Evolutionary conservation across 2,113 vertebrate genomes (phyloP).

Genomic region (Nesoenas mayeri): DNA sequence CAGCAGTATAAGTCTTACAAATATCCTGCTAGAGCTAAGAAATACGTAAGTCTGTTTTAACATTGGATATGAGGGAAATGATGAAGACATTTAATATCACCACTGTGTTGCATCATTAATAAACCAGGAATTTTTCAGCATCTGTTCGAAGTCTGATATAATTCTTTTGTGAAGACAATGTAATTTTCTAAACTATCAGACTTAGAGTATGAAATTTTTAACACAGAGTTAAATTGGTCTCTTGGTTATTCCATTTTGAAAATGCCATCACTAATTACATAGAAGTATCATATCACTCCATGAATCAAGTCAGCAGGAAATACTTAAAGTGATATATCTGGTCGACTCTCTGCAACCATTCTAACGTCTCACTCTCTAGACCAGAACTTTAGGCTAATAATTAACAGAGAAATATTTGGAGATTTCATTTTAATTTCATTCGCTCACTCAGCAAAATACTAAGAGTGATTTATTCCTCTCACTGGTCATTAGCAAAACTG

Average conservation of each 20-base stretch:
- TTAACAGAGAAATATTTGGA: neutral
- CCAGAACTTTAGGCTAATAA: neutral
- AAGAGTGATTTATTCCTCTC: neutral
- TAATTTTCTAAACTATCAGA: constrained; percentile 39
- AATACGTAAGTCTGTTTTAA: constrained; percentile 2
- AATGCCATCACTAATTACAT: constrained; percentile 55
- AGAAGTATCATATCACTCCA: constrained; percentile 44
- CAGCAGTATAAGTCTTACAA: neutral
- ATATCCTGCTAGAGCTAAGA: neutral
- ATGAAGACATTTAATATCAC: neutral
- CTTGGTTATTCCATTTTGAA: constrained; percentile 50
- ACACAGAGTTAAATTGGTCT: constrained; percentile 38
- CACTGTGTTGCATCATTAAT: neutral
- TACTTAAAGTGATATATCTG: constrained; percentile 26
- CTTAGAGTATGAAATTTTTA: constrained; percentile 9
- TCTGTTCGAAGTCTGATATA: constrained; percentile 44
- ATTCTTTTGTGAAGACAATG: constrained; percentile 52
- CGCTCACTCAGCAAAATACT: neutral
- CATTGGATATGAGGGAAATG: neutral
- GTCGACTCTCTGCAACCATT: constrained; percentile 37
- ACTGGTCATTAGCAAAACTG: neutral
- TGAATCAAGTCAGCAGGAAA: constrained; percentile 30
- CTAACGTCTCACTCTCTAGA: neutral
- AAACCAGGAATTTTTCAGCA: constrained; percentile 27
- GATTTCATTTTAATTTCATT: neutral